A percentile compares a stretch with the other conserved stretches of the same genome.
Evolutionary conservation across 2,888 invertebrate genomes (phyloP).

Genomic region (Clivina fossor): DNA sequence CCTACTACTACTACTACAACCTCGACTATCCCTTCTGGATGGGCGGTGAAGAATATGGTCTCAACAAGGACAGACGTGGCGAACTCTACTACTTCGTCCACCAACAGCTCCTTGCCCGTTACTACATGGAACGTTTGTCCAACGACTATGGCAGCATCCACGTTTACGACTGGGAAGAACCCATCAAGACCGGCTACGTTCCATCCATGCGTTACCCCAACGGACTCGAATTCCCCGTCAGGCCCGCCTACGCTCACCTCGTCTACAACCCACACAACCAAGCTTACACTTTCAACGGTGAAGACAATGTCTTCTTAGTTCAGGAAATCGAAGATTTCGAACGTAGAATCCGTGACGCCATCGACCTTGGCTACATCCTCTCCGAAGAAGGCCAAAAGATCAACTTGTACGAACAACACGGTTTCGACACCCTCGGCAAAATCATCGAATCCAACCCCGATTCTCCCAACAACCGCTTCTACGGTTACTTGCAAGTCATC

Average conservation of each 20-base stretch:
- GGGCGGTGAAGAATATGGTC: slow-evolving; percentile 53
- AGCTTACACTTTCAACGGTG: slow-evolving; percentile 50
- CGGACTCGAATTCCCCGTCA: slow-evolving; percentile 62
- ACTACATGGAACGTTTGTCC: slow-evolving; percentile 68
- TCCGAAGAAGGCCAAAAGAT: slow-evolving; percentile 57
- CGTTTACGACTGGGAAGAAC: slow-evolving; percentile 57
- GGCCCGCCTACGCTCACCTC: slow-evolving; percentile 54
- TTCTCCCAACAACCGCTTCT: slow-evolving; percentile 62
- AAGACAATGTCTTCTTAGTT: slow-evolving; percentile 47
- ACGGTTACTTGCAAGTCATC: slow-evolving; percentile 60
- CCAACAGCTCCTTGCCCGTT: slow-evolving; percentile 69
- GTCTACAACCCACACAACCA: slow-evolving; percentile 45
- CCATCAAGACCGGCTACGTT: slow-evolving; percentile 58
- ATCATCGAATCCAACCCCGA: slow-evolving; percentile 66
- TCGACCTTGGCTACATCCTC: slow-evolving; percentile 60
- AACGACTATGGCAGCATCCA: slow-evolving; percentile 64
- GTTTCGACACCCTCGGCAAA: slow-evolving; percentile 66
- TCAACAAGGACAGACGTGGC: slow-evolving; percentile 51
- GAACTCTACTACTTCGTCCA: slow-evolving; percentile 67
- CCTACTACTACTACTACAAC: slow-evolving; percentile 64
- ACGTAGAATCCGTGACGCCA: slow-evolving; percentile 61
- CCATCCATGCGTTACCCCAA: slow-evolving; percentile 64
- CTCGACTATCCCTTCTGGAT: slow-evolving; percentile 65
- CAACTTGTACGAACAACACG: slow-evolving; percentile 62
- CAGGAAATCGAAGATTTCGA: slow-evolving; percentile 58